Conservation (phyloP, 1,140 invertebrate genomes). For the Bombus confusus region DNA sequence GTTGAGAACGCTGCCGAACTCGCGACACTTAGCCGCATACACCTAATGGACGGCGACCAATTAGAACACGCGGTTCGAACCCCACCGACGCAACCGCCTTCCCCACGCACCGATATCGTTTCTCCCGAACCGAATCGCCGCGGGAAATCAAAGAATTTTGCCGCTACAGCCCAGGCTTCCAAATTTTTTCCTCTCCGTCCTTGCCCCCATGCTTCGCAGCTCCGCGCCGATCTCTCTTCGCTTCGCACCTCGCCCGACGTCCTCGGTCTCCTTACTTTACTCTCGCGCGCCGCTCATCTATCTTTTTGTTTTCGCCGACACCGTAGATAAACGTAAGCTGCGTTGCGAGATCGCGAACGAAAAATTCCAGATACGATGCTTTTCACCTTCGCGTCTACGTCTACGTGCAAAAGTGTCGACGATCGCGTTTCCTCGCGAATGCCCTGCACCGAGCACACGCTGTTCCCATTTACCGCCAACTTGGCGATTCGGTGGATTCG, state of each 20-base stretch:
- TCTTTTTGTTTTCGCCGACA: neutral
- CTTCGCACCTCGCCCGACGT: neutral
- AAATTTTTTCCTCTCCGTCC: neutral
- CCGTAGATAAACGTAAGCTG: too few relatives aligned
- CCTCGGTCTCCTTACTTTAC: neutral
- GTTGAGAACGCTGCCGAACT: conserved; percentile 61
- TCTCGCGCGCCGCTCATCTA: neutral
- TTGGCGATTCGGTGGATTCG: too few relatives aligned
- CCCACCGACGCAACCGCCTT: conserved; percentile 35
- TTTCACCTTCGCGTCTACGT: too few relatives aligned
- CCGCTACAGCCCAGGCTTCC: too few relatives aligned
- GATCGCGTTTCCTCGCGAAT: too few relatives aligned
- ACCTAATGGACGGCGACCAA: conserved; percentile 66
- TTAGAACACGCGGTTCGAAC: conserved; percentile 49
- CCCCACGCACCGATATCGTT: neutral
- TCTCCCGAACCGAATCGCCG: neutral
- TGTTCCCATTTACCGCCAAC: too few relatives aligned
- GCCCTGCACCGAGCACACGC: too few relatives aligned
- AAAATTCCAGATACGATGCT: too few relatives aligned
- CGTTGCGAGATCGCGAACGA: too few relatives aligned
- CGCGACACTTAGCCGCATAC: conserved; percentile 70
- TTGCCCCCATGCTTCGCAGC: neutral
- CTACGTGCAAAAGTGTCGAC: accelerated
- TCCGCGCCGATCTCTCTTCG: neutral
- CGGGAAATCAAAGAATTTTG: conserved; percentile 29